A percentile compares a stretch with the other conserved stretches of the same genome.
Evolutionary conservation across 2,797 vertebrate genomes (phyloP).

Genomic region (Poecilia velifera): DNA sequence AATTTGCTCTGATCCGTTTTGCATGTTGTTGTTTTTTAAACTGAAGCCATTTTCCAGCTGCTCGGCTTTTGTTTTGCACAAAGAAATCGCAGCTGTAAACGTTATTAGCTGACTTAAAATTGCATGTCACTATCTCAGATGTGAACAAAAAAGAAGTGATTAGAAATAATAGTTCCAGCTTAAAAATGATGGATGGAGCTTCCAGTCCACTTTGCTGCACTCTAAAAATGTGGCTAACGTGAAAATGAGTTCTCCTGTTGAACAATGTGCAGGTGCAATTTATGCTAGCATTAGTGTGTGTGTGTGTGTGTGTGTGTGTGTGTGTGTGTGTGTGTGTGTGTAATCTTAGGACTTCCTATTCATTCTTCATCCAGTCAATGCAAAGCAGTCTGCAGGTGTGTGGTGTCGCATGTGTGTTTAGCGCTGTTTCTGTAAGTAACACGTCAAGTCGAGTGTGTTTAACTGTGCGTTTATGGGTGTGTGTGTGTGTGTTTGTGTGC

Average conservation of each 20-base stretch:
- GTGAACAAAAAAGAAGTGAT: slow-evolving; percentile 28
- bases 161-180: not conserved
- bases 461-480: not conserved
- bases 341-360: slow-evolving; percentile 36
- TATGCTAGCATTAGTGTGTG: slow-evolving; percentile 7
- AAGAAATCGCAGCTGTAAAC: slow-evolving; percentile 29
- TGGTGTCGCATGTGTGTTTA: slow-evolving; percentile 34
- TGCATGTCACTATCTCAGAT: slow-evolving; percentile 24
- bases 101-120: slow-evolving; percentile 36
- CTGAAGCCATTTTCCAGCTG: slow-evolving; percentile 60
- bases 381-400: slow-evolving; percentile 50
- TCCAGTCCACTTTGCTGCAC: not conserved
- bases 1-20: slow-evolving; percentile 63
- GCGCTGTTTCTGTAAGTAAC: slow-evolving; percentile 31
- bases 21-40: slow-evolving; percentile 42
- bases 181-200: slow-evolving; percentile 8
- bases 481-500: not conserved
- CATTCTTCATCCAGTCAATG: slow-evolving; percentile 46
- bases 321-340: slow-evolving; percentile 10
- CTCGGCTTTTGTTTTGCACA: slow-evolving; percentile 57
- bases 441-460: slow-evolving; percentile 43
- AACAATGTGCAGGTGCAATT: slow-evolving; percentile 27
- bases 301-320: slow-evolving; percentile 5
- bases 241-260: slow-evolving; percentile 16
- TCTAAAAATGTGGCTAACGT: slow-evolving; percentile 23